These are phyloP conservation scores for Perodicticus potto DNA, from an alignment of 2,797 vertebrate species.

Conservation along the genomic window DNA sequence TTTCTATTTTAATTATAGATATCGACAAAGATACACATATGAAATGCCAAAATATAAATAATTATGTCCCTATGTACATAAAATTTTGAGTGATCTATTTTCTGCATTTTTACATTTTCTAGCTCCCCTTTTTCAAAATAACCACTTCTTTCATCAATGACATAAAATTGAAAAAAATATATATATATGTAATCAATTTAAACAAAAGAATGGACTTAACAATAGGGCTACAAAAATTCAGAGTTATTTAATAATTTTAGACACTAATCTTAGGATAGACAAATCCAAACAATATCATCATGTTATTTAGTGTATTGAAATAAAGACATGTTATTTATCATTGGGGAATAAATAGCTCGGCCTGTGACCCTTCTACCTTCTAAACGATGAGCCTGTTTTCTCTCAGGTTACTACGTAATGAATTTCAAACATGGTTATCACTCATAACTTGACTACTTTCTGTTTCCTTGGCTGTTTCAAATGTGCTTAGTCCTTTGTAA, in stretches of 20 bases:
- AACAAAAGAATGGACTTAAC: not conserved
- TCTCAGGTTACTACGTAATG: not conserved
- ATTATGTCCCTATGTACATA: not conserved
- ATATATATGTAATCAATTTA: not conserved
- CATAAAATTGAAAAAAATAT: not conserved
- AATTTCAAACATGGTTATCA: slow-evolving; percentile 7
- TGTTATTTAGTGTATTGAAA: not conserved
- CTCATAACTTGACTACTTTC: not conserved
- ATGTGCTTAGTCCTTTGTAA: not conserved
- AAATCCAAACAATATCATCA: not conserved
- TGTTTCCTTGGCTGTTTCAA: slow-evolving; percentile 39
- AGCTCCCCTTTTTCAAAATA: not conserved
- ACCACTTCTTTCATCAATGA: not conserved
- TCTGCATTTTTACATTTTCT: not conserved
- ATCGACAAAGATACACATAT: not conserved
- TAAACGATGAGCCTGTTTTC: not conserved
- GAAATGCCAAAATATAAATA: slow-evolving; percentile 5
- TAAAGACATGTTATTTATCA: slow-evolving; percentile 49
- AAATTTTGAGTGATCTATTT: slow-evolving; percentile 4
- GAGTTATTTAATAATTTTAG: not conserved
- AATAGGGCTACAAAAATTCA: not conserved
- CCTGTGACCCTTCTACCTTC: not conserved
- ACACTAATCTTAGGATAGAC: not conserved
- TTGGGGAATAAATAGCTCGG: slow-evolving; percentile 5
- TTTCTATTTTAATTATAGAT: not conserved